Percentiles rank a stretch among this genome's conserved stretches.
Conservation (phyloP, 2,888 invertebrate species). For the Orthonevra nobilis region DNA sequence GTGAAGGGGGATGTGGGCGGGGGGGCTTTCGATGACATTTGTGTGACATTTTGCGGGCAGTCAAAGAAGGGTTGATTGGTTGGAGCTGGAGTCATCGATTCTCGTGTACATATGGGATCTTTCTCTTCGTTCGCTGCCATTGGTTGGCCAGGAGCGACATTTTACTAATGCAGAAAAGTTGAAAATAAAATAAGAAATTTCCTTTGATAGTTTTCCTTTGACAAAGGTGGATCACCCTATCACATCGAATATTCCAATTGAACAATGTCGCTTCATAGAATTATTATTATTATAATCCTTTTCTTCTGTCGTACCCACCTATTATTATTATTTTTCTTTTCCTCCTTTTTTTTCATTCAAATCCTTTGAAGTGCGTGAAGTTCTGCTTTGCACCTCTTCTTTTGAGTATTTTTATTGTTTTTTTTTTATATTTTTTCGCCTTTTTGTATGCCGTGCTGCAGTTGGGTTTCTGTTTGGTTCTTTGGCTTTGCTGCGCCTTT, state of each 20-base stretch:
- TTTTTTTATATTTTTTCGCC: too few relatives aligned
- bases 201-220: too few relatives aligned
- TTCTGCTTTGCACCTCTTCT: constrained; percentile 41
- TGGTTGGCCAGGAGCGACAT: too few relatives aligned
- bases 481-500: constrained; percentile 27
- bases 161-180: too few relatives aligned
- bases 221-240: background rate
- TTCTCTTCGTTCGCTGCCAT: constrained; percentile 32
- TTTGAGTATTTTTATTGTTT: background rate
- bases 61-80: constrained; percentile 57
- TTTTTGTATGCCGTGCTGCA: too few relatives aligned
- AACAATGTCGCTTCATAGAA: constrained; percentile 51
- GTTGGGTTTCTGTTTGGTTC: constrained; percentile 4
- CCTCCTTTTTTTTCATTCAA: constrained; percentile 14
- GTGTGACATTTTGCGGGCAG: constrained; percentile 23
- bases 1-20: constrained; percentile 6
- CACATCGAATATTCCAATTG: constrained; percentile 68
- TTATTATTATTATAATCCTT: constrained; percentile 30
- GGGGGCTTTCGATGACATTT: constrained; percentile 52
- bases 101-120: constrained; percentile 30
- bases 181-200: too few relatives aligned
- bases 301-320: background rate
- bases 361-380: constrained; percentile 50
- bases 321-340: too few relatives aligned
- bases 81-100: constrained; percentile 28